Evolutionary conservation across 1,140 invertebrate genomes (phyloP), one percentile per base, ranked within the genome.

Genomic region (Leptinotarsa lineolata): DNA sequence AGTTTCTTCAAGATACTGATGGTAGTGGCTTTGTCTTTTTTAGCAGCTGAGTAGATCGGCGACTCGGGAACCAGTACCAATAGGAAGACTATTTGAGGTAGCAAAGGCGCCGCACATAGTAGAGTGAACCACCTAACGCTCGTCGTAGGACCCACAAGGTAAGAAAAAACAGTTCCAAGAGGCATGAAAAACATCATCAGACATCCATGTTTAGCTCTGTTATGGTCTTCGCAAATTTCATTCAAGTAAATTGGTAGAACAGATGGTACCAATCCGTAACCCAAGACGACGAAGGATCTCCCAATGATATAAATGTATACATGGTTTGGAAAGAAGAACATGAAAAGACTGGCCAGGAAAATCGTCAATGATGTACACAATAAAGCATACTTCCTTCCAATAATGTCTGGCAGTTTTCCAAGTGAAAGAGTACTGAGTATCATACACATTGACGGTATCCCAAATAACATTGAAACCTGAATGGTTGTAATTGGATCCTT

Each of bases 401-500:
- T 78, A 11, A 77, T 79, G 54, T 87, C 83, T 15, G 83, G 65
- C 0, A 83, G 44, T 45, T 79, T 72, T 6, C 84, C 85, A 21
- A 84, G 82, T 11, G 74, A 11, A 18, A 75, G 64, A 1, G 80
- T 72, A 8, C 78, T 78, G 18, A 77, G 67, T n/a, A 93, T 86
- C 39, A 93, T 92, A 13, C 94, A 94, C n/a, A 96, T 79, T 1
- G 92, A 89, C 61, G 95, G 85, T 8, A 95, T 83, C 0, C 92
- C 93, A 0, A 91, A 92, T 72, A 96, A 91, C 93, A 93, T 96
- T 0, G 93, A 92, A 58, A 85, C 84, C 77, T 93, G 84, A 2
- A 88, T 85, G 0, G 74, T n/a, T 0, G 84, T 86, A 4, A 89
- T 73, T 16, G 67, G 67, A 2, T 72, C 73, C 0, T 85, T 85